A percentile compares a stretch with the other conserved stretches of the same genome.
phyloP scores from a whole-genome alignment of 2,888 invertebrate species.

The Trichogramma dendrolimi region DNA sequence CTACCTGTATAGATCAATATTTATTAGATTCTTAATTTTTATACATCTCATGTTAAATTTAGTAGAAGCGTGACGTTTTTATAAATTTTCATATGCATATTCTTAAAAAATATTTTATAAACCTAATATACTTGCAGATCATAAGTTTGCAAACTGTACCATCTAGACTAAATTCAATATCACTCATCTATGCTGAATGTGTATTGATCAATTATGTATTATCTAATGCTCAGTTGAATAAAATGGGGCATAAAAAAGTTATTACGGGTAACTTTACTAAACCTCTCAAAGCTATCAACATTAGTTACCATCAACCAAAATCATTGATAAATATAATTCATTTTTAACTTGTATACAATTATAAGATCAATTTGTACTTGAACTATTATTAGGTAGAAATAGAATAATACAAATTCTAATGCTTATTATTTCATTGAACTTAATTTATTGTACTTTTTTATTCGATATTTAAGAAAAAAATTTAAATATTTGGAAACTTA shows the following conservation, averaged over 20 bases:
- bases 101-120: slow-evolving; percentile 28
- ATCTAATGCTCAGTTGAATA: slow-evolving; percentile 29
- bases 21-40: slow-evolving; percentile 27
- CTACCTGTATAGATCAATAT: slow-evolving; percentile 21
- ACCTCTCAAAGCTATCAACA: too few relatives aligned
- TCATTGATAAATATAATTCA: background rate
- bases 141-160: slow-evolving; percentile 26
- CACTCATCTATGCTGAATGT: slow-evolving; percentile 22
- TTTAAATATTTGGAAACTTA: too few relatives aligned
- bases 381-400: too few relatives aligned
- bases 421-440: too few relatives aligned
- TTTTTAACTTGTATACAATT: background rate
- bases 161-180: slow-evolving; percentile 22
- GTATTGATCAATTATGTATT: slow-evolving; percentile 30
- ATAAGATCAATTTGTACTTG: background rate
- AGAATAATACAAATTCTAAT: too few relatives aligned
- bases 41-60: slow-evolving; percentile 27
- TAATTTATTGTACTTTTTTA: too few relatives aligned
- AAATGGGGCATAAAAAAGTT: slow-evolving; percentile 27
- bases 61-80: slow-evolving; percentile 22
- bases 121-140: slow-evolving; percentile 26
- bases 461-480: too few relatives aligned
- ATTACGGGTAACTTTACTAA: background rate
- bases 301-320: background rate
- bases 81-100: slow-evolving; percentile 26